Evolutionary conservation across 2,113 vertebrate species (phyloP).

Genomic region (Ptilorrhoa leucosticta): DNA sequence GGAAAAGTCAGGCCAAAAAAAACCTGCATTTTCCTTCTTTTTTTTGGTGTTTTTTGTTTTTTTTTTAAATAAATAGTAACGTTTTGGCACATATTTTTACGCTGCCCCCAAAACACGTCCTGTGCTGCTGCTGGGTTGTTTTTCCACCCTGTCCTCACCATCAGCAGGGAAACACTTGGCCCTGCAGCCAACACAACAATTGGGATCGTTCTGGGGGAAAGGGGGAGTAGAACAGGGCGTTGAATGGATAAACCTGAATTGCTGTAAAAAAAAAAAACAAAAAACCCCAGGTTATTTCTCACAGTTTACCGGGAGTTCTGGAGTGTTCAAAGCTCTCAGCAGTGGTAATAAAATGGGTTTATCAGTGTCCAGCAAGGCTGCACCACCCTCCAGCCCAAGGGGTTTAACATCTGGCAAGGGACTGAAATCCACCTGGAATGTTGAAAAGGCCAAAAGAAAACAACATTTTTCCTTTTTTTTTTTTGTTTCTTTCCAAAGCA

Average conservation of each 20-base stretch:
- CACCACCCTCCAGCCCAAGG: conserved; percentile 71
- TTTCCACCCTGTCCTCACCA: too few relatives aligned
- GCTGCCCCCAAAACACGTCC: background rate
- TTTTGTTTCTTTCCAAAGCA: accelerated
- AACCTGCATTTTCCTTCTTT: accelerated
- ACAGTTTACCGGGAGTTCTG: conserved; percentile 67
- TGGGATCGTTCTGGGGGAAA: background rate
- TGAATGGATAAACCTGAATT: background rate
- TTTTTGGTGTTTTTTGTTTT: background rate
- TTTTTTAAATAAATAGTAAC: background rate
- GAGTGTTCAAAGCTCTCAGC: background rate
- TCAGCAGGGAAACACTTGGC: background rate
- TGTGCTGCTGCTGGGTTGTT: accelerated
- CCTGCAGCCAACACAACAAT: background rate
- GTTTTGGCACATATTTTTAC: accelerated
- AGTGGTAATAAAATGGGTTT: accelerated
- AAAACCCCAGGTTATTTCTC: background rate
- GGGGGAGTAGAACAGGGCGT: accelerated
- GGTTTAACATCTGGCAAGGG: conserved; percentile 53
- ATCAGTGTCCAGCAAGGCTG: background rate
- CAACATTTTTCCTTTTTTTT: background rate
- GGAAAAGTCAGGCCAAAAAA: background rate
- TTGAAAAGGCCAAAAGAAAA: background rate
- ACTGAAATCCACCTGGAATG: background rate
- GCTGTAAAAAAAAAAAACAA: accelerated